Evolutionary conservation across 2,888 invertebrate species (phyloP).

Genomic region (Hipparchia semele): DNA sequence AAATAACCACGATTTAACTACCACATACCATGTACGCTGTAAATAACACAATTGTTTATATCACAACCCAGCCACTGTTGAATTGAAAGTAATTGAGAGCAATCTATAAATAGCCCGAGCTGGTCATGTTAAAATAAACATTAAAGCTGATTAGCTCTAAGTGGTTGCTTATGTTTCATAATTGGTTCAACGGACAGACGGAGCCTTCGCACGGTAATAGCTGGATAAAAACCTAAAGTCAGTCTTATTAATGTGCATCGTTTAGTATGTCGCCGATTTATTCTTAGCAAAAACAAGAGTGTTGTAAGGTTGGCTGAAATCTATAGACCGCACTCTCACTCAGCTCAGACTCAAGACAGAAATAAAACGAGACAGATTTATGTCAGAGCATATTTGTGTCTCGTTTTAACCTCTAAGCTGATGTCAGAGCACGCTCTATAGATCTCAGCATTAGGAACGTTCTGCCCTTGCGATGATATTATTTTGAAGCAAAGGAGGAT

Average conservation of each 20-base stretch:
- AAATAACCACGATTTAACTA: constrained; percentile 60
- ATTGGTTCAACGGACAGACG: constrained; percentile 37
- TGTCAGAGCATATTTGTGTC: too few species aligned
- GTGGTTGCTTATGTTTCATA: constrained; percentile 38
- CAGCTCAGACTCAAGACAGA: too few species aligned
- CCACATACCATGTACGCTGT: constrained; percentile 54
- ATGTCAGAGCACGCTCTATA: too few species aligned
- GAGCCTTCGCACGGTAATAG: constrained; percentile 13
- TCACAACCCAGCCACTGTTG: constrained; percentile 64
- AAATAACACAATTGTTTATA: constrained; percentile 73
- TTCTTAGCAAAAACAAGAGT: background rate
- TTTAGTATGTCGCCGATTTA: constrained; percentile 2
- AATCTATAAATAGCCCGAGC: constrained; percentile 66
- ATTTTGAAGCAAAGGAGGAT: too few species aligned
- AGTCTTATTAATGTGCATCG: background rate
- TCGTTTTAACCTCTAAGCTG: too few species aligned
- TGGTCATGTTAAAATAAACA: constrained; percentile 38
- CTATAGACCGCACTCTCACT: too few species aligned
- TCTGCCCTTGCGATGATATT: too few species aligned
- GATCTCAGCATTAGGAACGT: too few species aligned
- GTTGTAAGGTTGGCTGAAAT: background rate
- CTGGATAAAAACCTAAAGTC: constrained; percentile 8
- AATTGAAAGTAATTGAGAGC: constrained; percentile 77
- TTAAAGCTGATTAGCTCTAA: constrained; percentile 37
- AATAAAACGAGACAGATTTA: too few species aligned